These are phyloP conservation scores for Omphaloscelis lunosa DNA, from an alignment of 2,888 invertebrate genomes.

Conservation along the genomic window DNA sequence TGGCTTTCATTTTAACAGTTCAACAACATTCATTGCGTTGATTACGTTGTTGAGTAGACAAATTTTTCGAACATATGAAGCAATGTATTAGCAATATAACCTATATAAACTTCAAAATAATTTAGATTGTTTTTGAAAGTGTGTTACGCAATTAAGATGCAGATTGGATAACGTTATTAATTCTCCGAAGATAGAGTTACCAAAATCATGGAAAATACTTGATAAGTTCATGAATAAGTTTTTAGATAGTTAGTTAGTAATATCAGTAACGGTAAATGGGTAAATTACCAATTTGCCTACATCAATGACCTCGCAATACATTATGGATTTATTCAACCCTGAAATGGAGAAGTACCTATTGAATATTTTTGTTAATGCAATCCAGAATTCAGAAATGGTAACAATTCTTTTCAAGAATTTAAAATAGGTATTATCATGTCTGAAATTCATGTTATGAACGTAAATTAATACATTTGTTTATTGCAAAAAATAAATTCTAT, in stretches of 20 bases:
- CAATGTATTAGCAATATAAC: too few relatives aligned
- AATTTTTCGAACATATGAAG: too few relatives aligned
- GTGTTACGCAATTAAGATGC: too few relatives aligned
- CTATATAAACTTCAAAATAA: too few relatives aligned
- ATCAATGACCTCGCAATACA: neutral
- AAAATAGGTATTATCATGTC: neutral
- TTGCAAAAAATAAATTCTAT: neutral
- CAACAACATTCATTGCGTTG: too few relatives aligned
- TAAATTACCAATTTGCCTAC: constrained; percentile 4
- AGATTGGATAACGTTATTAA: constrained; percentile 26
- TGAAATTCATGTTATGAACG: constrained; percentile 4
- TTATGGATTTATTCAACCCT: constrained; percentile 3
- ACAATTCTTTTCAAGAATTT: neutral
- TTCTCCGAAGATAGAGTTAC: constrained; percentile 16
- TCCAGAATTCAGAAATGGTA: neutral
- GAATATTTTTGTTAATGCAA: constrained; percentile 13
- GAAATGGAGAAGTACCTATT: constrained; percentile 5
- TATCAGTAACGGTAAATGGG: neutral
- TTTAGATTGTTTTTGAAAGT: too few relatives aligned
- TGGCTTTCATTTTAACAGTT: too few relatives aligned
- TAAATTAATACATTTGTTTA: neutral
- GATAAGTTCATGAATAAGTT: neutral
- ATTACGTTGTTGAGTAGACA: too few relatives aligned
- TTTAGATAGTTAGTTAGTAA: too few relatives aligned
- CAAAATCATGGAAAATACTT: neutral